Evolutionary conservation across 1,140 invertebrate genomes (phyloP), one percentile per base, ranked within the genome.

Genomic region (Heterodera carotae): DNA sequence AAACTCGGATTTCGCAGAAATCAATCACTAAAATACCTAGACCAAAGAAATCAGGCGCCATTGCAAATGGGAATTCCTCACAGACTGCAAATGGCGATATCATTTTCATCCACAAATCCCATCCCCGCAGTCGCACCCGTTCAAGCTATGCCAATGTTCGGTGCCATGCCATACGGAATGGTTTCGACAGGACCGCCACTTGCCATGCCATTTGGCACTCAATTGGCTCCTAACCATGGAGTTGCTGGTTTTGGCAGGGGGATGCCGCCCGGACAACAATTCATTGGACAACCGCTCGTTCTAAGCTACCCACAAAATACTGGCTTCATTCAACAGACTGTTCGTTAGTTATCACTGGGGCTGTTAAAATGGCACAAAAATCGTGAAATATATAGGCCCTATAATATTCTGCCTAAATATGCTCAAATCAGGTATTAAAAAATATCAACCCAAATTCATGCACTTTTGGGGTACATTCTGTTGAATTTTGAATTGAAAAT

Each of bases 211-310:
- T 66, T 60, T 33, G 74, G 64, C 33, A 33, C 66, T 22, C 43
- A 76, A 76, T 53, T 70, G 59, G 68, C 68, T 43, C 31, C 43
- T 2, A 81, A 80, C 12, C 77, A 80, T 81, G 78, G 78, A 31
- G 53, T 80, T 34, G 77, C 69, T 25, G 69, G 69, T 59, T 80
- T 80, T 70, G 56, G 80, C 34, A 48, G 43, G 2, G 39, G 74
- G 64, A 43, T 39, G 69, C 56, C 56, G 56, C 10, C 78, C 39
- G 56, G 43, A 0, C 76, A 64, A 76, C 69, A 67, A 39, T 73
- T 76, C 69, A 34, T 33, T 10, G 48, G 68, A 12, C 43, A 80
- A 43, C 33, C 53, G 15, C 22, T 77, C 10, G 29, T 76, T 8
- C 25, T 74, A n/a, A 53, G 69, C 15, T 59, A 56, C 43, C 76